Evolutionary conservation across 1,140 invertebrate species (phyloP).

Genomic region (Apis dorsata): DNA sequence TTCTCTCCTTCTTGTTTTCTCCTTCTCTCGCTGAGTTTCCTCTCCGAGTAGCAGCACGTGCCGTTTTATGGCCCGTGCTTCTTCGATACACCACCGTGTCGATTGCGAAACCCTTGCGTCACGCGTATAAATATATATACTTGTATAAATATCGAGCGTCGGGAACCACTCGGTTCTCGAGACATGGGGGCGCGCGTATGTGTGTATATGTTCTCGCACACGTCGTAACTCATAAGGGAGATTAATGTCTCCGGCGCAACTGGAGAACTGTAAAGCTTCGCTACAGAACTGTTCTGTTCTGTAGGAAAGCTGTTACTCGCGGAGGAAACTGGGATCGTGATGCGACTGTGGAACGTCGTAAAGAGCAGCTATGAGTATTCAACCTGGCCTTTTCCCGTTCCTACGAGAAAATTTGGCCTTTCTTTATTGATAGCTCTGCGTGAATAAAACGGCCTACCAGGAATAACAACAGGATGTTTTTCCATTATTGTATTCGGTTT

Average conservation of each 20-base stretch:
- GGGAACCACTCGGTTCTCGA: neutral
- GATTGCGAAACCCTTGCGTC: constrained; percentile 34
- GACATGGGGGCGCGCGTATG: neutral
- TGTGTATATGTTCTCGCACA: constrained; percentile 4
- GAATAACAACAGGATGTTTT: constrained; percentile 15
- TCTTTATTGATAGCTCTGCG: constrained; percentile 52
- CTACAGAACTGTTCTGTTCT: constrained; percentile 61
- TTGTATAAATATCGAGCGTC: constrained; percentile 26
- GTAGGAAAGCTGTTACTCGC: constrained; percentile 64
- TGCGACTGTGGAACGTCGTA: constrained; percentile 64
- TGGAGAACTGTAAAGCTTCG: constrained; percentile 67
- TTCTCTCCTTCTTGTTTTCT: neutral
- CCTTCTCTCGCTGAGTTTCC: neutral
- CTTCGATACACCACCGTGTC: neutral
- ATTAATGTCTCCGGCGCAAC: constrained; percentile 69
- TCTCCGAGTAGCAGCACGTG: neutral
- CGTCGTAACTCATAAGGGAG: constrained; percentile 70
- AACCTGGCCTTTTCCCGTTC: constrained; percentile 27
- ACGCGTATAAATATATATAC: constrained; percentile 36
- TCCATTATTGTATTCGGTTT: neutral
- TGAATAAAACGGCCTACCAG: constrained; percentile 4
- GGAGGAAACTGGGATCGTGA: constrained; percentile 65
- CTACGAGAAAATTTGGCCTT: constrained; percentile 48
- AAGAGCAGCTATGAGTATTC: constrained; percentile 57
- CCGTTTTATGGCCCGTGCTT: constrained; percentile 8